phyloP scores from a whole-genome alignment of 2,113 vertebrate species.

The Zosterops lateralis region DNA sequence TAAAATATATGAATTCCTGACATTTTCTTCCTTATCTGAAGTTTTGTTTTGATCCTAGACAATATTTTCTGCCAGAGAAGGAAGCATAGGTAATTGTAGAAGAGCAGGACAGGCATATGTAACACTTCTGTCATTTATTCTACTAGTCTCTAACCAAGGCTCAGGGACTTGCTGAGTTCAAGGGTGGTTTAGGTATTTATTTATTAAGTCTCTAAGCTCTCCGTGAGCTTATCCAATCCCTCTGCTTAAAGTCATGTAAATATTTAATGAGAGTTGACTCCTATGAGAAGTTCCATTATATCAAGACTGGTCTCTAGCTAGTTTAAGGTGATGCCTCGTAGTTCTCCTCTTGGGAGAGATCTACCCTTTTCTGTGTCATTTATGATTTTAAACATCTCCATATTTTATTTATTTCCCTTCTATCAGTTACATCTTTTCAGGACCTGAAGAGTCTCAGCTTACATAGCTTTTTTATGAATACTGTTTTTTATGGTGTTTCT shows the following conservation, averaged over 20 bases:
- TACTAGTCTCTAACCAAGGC: background rate
- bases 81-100: background rate
- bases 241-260: background rate
- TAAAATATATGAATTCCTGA: background rate
- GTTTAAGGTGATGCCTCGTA: accelerated
- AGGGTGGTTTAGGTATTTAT: background rate
- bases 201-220: background rate
- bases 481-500: background rate
- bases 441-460: background rate
- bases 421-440: background rate
- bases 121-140: background rate
- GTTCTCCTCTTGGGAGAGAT: background rate
- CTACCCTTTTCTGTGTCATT: background rate
- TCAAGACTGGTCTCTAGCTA: background rate
- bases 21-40: background rate
- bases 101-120: background rate
- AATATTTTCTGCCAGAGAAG: background rate
- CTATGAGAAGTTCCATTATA: background rate
- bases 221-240: background rate
- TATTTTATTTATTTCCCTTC: background rate
- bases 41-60: background rate
- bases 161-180: background rate
- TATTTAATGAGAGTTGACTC: background rate
- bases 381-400: background rate
- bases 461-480: background rate